Evolutionary conservation across 2,113 vertebrate genomes (phyloP).

Genomic region (Quiscalus mexicanus): DNA sequence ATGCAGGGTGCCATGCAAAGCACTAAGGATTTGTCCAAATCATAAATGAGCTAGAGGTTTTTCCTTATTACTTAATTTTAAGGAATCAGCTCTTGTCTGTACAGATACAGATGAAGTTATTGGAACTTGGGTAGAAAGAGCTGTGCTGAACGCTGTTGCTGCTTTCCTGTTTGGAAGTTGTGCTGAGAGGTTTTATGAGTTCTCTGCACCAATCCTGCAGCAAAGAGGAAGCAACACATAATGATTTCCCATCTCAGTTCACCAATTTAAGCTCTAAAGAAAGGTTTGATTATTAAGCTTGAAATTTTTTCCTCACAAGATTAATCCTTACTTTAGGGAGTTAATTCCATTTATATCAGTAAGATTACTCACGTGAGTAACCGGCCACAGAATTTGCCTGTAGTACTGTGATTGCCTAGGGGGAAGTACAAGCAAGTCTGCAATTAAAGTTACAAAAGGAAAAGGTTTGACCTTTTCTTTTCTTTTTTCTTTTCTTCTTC

Average conservation of each 20-base stretch:
- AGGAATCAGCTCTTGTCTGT: neutral
- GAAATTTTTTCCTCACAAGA: neutral
- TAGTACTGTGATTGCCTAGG: slow-evolving; percentile 40
- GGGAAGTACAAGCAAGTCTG: slow-evolving; percentile 44
- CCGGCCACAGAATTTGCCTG: slow-evolving; percentile 24
- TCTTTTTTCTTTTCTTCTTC: neutral
- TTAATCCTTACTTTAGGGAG: slow-evolving; percentile 47
- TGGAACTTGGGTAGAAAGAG: neutral
- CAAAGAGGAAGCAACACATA: slow-evolving; percentile 11
- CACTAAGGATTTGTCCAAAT: neutral
- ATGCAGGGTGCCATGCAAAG: neutral
- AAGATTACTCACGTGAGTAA: slow-evolving; percentile 49
- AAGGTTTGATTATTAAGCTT: slow-evolving; percentile 59
- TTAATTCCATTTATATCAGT: slow-evolving; percentile 36
- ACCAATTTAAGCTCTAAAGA: neutral
- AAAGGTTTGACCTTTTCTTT: slow-evolving; percentile 31
- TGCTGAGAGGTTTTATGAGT: neutral
- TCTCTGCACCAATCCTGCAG: neutral
- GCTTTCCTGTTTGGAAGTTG: neutral
- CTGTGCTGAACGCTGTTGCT: neutral
- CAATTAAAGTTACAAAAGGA: slow-evolving; percentile 53
- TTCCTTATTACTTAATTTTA: neutral
- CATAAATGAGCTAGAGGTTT: neutral
- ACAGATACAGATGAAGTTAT: neutral
- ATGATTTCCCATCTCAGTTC: neutral